A percentile compares a stretch with the other conserved stretches of the same genome.
Conservation (phyloP, 2,888 invertebrate genomes). For the Phyllotreta cruciferae region DNA sequence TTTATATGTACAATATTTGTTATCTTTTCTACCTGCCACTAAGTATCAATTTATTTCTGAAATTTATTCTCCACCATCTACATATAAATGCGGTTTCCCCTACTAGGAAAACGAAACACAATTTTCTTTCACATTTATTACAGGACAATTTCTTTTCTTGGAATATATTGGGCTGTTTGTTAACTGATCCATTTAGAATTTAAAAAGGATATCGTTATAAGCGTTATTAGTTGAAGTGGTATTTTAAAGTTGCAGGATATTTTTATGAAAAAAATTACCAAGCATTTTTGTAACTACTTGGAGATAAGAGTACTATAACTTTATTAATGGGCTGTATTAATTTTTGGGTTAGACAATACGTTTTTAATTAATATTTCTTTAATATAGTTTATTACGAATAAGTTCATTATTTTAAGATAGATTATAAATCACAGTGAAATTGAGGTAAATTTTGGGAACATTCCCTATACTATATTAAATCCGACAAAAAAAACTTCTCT, state of each 20-base stretch:
- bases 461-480: too few relatives aligned
- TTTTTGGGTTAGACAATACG: too few relatives aligned
- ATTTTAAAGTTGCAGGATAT: background rate
- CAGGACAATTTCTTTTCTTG: slow-evolving; percentile 7
- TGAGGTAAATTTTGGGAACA: too few relatives aligned
- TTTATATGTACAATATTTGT: too few relatives aligned
- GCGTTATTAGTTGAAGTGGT: background rate
- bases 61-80: slow-evolving; percentile 24
- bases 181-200: slow-evolving; percentile 6
- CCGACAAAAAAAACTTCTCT: too few relatives aligned
- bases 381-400: too few relatives aligned
- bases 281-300: background rate
- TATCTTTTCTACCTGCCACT: background rate
- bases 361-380: too few relatives aligned
- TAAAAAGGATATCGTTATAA: slow-evolving; percentile 1
- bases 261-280: background rate
- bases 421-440: too few relatives aligned
- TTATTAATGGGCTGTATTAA: too few relatives aligned
- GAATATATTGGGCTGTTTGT: slow-evolving; percentile 10
- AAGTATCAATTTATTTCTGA: slow-evolving; percentile 20
- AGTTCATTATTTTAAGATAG: too few relatives aligned
- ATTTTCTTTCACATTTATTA: slow-evolving; percentile 4
- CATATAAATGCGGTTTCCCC: slow-evolving; percentile 23
- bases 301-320: too few relatives aligned
- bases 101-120: slow-evolving; percentile 18